Percentiles rank a stretch among this genome's conserved stretches.
Evolutionary conservation across 2,888 invertebrate genomes (phyloP).

Genomic region (Metacarcinus magister): DNA sequence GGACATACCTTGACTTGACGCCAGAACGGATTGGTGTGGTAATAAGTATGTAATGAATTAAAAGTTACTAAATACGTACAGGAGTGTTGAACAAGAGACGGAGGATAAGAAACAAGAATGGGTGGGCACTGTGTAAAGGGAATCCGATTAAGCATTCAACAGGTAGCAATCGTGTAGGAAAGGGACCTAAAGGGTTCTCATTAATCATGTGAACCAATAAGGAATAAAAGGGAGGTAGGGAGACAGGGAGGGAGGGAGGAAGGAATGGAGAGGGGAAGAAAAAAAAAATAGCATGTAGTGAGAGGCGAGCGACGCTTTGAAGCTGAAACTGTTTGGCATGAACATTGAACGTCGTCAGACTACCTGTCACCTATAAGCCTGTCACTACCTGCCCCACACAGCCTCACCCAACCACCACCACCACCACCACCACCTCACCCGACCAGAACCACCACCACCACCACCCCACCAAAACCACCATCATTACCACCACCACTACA

Average conservation of each 20-base stretch:
- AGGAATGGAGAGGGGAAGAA: neutral
- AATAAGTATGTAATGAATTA: too few relatives aligned
- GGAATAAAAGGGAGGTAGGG: neutral
- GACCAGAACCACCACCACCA: neutral
- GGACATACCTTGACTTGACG: too few relatives aligned
- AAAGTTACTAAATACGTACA: neutral
- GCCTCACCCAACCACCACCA: too few relatives aligned
- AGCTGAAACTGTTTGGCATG: neutral
- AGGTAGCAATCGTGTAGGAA: neutral
- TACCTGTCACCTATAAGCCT: neutral
- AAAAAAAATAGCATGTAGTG: neutral
- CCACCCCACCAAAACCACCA: neutral
- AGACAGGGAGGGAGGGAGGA: neutral
- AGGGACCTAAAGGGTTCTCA: neutral
- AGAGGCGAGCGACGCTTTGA: neutral
- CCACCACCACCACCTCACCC: too few relatives aligned
- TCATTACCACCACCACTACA: neutral
- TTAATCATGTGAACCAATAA: slow-evolving; percentile 15
- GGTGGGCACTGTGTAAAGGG: neutral
- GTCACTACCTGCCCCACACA: neutral
- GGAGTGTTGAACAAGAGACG: neutral
- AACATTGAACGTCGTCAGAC: neutral
- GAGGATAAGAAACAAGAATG: neutral
- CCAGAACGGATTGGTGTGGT: too few relatives aligned
- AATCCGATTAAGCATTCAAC: neutral